A percentile compares a stretch with the other conserved stretches of the same genome.
phyloP scores from a whole-genome alignment of 2,888 invertebrate genomes.

The Pyrocoelia pectoralis region DNA sequence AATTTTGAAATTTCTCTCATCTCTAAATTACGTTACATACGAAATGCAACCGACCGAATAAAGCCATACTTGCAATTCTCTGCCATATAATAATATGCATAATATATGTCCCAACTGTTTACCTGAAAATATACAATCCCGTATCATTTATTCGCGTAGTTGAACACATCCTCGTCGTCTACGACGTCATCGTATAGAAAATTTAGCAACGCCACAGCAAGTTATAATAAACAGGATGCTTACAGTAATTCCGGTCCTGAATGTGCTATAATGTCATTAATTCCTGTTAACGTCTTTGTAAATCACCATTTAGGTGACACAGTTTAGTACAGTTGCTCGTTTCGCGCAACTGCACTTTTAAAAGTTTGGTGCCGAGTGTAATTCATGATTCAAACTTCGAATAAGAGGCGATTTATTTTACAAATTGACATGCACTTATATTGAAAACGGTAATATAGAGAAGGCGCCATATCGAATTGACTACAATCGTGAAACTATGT shows the following conservation, averaged over 20 bases:
- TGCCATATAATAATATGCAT: neutral
- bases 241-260: slow-evolving; percentile 43
- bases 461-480: neutral
- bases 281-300: slow-evolving; percentile 52
- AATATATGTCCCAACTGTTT: neutral
- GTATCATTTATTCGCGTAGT: slow-evolving; percentile 29
- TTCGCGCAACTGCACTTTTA: slow-evolving; percentile 44
- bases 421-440: slow-evolving; percentile 35
- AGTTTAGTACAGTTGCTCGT: slow-evolving; percentile 40
- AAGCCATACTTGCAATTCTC: neutral
- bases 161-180: slow-evolving; percentile 16
- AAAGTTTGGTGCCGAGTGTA: slow-evolving; percentile 36
- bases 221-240: slow-evolving; percentile 43
- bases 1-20: neutral
- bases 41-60: neutral
- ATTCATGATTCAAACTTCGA: slow-evolving; percentile 38
- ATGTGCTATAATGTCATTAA: slow-evolving; percentile 49
- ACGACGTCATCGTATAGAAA: slow-evolving; percentile 21
- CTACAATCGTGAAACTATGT: no score
- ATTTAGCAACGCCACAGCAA: slow-evolving; percentile 36
- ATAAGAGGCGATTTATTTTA: slow-evolving; percentile 34
- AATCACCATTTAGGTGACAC: slow-evolving; percentile 50
- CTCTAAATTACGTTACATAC: neutral
- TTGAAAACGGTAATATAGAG: neutral
- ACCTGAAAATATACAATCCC: slow-evolving; percentile 12